Evolutionary conservation across 2,888 invertebrate genomes (phyloP).

Genomic region (Diarsia brunnea): DNA sequence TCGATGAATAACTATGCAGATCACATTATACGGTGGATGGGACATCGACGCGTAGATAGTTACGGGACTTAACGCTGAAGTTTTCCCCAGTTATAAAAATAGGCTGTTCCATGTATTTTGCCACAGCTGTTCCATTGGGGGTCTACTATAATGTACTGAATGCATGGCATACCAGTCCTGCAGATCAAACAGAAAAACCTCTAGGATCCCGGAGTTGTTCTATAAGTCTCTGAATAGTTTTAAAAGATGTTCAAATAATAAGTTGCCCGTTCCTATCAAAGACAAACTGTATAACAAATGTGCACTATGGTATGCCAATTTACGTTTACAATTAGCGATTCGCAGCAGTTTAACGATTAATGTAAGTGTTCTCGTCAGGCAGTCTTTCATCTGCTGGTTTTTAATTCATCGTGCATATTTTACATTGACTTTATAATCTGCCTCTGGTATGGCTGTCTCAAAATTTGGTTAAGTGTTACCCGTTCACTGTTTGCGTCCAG

Average conservation of each 20-base stretch:
- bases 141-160: too few species aligned
- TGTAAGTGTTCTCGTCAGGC: background rate
- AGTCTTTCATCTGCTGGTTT: background rate
- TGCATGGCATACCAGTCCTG: background rate
- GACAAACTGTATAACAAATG: too few species aligned
- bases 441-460: background rate
- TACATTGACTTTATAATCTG: background rate
- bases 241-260: background rate
- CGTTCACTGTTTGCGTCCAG: slow-evolving; percentile 94
- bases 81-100: too few species aligned
- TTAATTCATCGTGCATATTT: background rate
- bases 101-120: too few species aligned
- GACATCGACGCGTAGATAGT: background rate
- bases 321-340: background rate
- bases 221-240: background rate
- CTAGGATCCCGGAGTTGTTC: background rate
- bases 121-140: background rate
- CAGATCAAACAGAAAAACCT: too few species aligned
- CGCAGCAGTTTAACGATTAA: background rate
- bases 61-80: too few species aligned
- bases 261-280: background rate
- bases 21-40: background rate
- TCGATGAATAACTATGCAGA: too few species aligned
- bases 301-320: background rate
- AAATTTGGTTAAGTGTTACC: slow-evolving; percentile 71